Percentiles rank a stretch among this genome's conserved stretches.
phyloP scores from a whole-genome alignment of 2,113 vertebrate genomes.

The Desmodus rotundus region DNA sequence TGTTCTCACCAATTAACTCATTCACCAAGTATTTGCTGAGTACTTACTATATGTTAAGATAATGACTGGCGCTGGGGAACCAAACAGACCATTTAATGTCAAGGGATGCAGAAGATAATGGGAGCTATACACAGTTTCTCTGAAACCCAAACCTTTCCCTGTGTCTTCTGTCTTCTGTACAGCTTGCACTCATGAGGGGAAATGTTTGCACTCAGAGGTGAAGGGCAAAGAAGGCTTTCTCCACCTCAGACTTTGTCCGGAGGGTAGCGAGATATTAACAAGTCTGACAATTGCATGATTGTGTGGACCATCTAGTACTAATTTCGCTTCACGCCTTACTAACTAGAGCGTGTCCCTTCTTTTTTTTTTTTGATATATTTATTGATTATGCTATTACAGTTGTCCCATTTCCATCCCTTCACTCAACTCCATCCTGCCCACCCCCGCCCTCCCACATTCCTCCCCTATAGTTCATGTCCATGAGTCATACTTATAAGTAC shows the following conservation, averaged over 20 bases:
- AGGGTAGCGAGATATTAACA: neutral
- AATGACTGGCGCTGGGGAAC: neutral
- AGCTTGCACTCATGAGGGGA: neutral
- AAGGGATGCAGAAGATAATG: neutral
- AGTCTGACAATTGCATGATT: neutral
- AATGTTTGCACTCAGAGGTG: neutral
- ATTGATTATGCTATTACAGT: no score
- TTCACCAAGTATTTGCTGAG: neutral
- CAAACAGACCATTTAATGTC: neutral
- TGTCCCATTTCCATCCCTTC: no score
- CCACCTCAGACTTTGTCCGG: neutral
- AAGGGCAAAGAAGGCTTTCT: neutral
- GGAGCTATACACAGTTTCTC: neutral
- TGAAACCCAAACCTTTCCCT: neutral
- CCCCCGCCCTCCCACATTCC: no score
- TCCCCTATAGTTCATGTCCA: no score
- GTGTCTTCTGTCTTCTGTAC: neutral
- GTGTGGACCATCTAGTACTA: neutral
- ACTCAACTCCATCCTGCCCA: no score
- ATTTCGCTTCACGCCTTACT: neutral
- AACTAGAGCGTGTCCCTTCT: neutral
- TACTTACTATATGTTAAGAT: neutral
- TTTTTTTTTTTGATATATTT: no score
- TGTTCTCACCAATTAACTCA: neutral
- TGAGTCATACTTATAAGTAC: no score